Base-by-base conservation (phyloP, 2,797 vertebrate species). In the Megalops cyprinoides region DNA sequence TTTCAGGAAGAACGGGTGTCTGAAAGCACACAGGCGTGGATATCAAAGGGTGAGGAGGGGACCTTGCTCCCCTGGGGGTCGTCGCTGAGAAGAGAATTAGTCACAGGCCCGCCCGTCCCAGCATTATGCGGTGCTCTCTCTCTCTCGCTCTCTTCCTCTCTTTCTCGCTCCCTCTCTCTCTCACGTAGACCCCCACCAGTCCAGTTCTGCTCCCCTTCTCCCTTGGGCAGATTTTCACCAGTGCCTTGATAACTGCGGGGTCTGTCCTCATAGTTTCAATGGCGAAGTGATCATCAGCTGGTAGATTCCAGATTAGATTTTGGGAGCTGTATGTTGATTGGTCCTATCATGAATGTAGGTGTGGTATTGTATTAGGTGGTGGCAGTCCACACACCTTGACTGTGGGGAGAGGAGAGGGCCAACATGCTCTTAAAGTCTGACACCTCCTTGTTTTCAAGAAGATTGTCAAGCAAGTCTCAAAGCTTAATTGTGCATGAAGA, bases 1-100 rank as follows among this genome's bases (percentile, higher is more conserved):
- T 89, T 90, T 92, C 92, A 93, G 92, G 92, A 93, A 94, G 92
- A 92, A 87, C 90, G 83, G 81, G 85, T 80, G 86, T 88, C 93
- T 94, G 94, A 94, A 94, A 94, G 94, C 93, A 92, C 90, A 89
- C 92, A 94, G 92, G 90, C 92, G 92, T 88, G 89, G 90, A 93
- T 94, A 95, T 95, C 94, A 95, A 94, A 95, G 94, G 91, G 91
- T 92, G 92, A 77, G 75, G 91, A 90, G 89, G 77, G 90, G 67
- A 25, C 73, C 67, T 67, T 74, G 39, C 83, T 75, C 82, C 92
- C 89, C 89, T 87, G 88, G 76, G 91, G 93, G 94, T 93, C 90
- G 90, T 88, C 85, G 55, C 90, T 89, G 71, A 84, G 85, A 89
- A 93, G 91, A 91, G 92, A 94, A 93, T 94, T 94, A 93, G 94